Base-by-base conservation (phyloP, 1,140 invertebrate genomes). In the Matsumurasca onukii region DNA sequence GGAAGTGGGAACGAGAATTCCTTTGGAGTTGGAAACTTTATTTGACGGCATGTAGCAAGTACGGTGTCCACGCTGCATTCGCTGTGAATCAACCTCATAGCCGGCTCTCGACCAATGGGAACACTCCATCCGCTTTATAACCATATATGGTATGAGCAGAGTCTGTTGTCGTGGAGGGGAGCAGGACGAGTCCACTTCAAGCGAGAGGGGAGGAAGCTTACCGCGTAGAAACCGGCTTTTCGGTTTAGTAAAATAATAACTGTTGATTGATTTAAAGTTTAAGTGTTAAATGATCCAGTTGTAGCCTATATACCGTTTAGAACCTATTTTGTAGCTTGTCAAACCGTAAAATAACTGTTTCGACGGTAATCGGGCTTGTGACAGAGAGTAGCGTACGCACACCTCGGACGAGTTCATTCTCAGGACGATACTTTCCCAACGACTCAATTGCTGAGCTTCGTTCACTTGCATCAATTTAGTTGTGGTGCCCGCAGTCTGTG, bases 141-240 rank as follows among this genome's bases (percentile, higher is more conserved):
- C 88, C 87, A 88, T 89, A 89, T 89, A 89, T 88, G 87, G 88
- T 85, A 86, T 86, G 85, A 83, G 83, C 82, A 81, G 82, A 82
- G 80, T 80, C 79, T 78, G 77, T 67, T 48, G 22, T 64, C 49
- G 48, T 71, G 34, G 67, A 70, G 78, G 77, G 73, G 74, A 69
- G 67, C 1, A 31, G 12, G 65, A 69, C 27, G 67, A 48, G 30
- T 63, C 45, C 45, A 29, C 15, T 27, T 69, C 12, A 29, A 9
- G 49, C 12, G 22, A 3, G 34, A 49, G 52, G 31, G 67, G 57
- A 45, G 67, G 45, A 62, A 34, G 62, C 30, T 68, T 64, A 20
- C 67, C 55, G 57, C 20, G 24, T 57, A 51, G 52, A 20, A 59
- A 57, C 66, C 69, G 67, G 69, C 70, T 67, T 69, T 72, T 70